Evolutionary conservation across 2,113 vertebrate species (phyloP).

Genomic region (Pituophis catenifer): DNA sequence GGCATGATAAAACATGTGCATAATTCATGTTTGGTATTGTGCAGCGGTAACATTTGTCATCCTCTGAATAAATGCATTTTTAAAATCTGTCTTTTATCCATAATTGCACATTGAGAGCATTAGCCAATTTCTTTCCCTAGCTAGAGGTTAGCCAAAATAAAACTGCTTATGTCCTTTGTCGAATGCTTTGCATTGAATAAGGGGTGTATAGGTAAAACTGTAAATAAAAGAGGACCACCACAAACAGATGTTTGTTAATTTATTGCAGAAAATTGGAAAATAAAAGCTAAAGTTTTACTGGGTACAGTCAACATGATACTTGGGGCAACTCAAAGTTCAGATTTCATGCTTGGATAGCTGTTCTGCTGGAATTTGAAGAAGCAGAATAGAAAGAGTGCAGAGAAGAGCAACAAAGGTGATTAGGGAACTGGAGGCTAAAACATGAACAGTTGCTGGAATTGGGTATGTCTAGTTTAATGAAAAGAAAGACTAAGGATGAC

Average conservation of each 20-base stretch:
- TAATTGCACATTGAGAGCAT: conserved; percentile 19
- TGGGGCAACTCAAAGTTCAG: not conserved
- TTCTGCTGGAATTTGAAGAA: not conserved
- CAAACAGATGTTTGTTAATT: not conserved
- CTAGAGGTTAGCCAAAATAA: not conserved
- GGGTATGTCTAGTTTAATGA: not conserved
- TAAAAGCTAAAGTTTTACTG: not conserved
- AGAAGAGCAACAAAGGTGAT: not conserved
- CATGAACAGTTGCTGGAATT: not conserved
- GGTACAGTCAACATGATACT: not conserved
- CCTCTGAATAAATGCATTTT: conserved; percentile 46
- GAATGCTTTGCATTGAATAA: not conserved
- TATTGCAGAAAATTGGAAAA: not conserved
- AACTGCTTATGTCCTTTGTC: not conserved
- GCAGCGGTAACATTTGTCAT: not conserved
- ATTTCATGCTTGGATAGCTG: not conserved
- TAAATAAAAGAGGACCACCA: not conserved
- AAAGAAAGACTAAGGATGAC: not conserved
- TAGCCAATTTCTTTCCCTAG: not conserved
- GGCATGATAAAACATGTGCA: conserved; percentile 17
- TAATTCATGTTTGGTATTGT: conserved; percentile 36
- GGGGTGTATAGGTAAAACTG: not conserved
- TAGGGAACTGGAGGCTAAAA: not conserved
- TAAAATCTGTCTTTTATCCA: conserved; percentile 21
- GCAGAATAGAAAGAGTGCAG: not conserved